A percentile compares a stretch with the other conserved stretches of the same genome.
phyloP scores from a whole-genome alignment of 92 coral and sea anemone genomes.

The Phymanthus crucifer region DNA sequence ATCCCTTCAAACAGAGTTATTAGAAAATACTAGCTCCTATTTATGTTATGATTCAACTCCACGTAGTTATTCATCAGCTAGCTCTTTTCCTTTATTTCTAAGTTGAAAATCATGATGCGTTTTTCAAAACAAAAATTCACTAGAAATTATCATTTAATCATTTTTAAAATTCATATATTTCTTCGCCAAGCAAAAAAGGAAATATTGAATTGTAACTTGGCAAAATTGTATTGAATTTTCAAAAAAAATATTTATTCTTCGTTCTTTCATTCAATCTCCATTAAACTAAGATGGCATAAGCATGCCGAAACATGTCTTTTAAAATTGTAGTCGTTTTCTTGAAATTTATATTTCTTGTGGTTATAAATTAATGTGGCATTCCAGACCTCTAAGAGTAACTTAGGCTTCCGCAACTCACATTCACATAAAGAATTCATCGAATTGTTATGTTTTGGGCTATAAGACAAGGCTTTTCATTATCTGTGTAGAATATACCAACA shows the following conservation, averaged over 20 bases:
- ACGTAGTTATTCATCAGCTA: not conserved
- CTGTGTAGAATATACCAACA: not conserved
- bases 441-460: not conserved
- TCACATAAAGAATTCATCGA: not conserved
- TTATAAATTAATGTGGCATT: not conserved
- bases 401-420: not conserved
- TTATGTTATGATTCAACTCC: not conserved
- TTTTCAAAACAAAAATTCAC: not conserved
- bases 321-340: no score
- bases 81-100: not conserved
- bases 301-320: no score
- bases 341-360: not conserved
- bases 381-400: not conserved
- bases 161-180: no score
- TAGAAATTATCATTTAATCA: no score
- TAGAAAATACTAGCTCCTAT: no score
- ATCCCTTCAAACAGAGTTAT: no score
- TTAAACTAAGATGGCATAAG: no score
- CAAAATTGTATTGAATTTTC: not conserved
- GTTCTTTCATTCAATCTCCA: no score
- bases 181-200: not conserved
- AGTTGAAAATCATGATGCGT: not conserved
- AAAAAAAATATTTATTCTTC: not conserved
- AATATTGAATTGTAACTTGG: not conserved
- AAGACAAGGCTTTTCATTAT: not conserved